Base-by-base conservation (phyloP, 2,113 vertebrate genomes). In the Rhodinocichla rosea region DNA sequence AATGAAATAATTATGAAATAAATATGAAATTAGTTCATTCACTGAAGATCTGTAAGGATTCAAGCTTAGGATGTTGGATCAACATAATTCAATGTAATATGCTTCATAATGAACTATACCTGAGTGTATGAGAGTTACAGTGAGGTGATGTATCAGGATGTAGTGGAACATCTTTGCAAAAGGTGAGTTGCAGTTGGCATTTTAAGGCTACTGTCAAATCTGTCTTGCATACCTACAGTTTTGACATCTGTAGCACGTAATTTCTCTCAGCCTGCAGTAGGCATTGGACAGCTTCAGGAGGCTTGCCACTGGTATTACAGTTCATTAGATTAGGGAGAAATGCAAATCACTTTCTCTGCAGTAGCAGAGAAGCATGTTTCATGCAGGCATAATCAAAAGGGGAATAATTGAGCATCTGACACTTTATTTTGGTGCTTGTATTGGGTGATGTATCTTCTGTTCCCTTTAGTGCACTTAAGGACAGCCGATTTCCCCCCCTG, bases 401-500 rank as follows among this genome's bases (percentile, higher is more conserved):
- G 68, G 64, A 42, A 20, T 59, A 80, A 21, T 0, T 55, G 23
- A 84, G 69, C 65, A 28, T 64, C 28, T 89, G 39, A 83, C 63
- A 30, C 10, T 81, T 91, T 27, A 69, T 47, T 89, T 15, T 45
- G 16, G 7, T 83, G 64, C 77, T 91, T 95, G 33, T 74, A 26
- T 81, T 35, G 60, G 56, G 82, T 70, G 49, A 32, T 62, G 1
- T 28, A 9, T 97, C 40, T 89, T 90, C 40, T 95, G 91, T 93
- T 98, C 87, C 87, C 87, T 82, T 57, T 77, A 98, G 98, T 98
- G 98, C 98, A 98, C 98, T 98, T 98, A 98, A 98, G 98, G 98
- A 98, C 98, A 98, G 98, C 97, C 97, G 98, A 96, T 98, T 98
- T 50, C 98, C 98, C 91, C 98, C 98, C 91, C 96, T 98, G 97